These are phyloP conservation scores for Otus sunia DNA, from an alignment of 2,113 vertebrate species.

Conservation along the genomic window DNA sequence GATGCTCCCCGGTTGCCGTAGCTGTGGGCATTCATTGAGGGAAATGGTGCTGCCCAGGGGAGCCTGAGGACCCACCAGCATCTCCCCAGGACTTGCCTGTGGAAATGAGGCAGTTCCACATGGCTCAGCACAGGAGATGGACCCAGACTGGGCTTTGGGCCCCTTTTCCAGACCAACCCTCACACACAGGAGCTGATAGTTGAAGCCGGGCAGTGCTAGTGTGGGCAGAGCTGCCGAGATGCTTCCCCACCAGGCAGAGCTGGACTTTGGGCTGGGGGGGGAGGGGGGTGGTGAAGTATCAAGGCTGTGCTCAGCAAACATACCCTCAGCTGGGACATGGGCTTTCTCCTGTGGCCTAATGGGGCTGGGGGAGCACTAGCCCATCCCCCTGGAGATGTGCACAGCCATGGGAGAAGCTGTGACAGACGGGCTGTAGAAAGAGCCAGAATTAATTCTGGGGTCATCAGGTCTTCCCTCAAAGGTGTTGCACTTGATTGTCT, in stretches of 20 bases:
- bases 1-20: neutral
- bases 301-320: neutral
- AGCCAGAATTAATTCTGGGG: neutral
- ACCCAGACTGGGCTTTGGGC: neutral
- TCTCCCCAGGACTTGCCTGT: neutral
- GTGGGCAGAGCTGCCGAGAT: neutral
- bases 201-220: rapidly evolving
- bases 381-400: neutral
- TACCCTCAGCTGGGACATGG: neutral
- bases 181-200: rapidly evolving
- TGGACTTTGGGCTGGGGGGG: neutral
- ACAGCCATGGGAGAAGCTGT: neutral
- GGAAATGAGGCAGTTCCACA: neutral
- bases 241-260: neutral
- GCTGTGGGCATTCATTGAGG: neutral
- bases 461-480: neutral
- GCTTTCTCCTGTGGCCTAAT: neutral
- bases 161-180: neutral
- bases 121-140: neutral
- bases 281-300: neutral
- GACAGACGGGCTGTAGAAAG: neutral
- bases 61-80: neutral
- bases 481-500: neutral
- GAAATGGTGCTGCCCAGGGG: neutral
- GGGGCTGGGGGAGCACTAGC: neutral